A percentile compares a stretch with the other conserved stretches of the same genome.
Evolutionary conservation across 2,113 vertebrate genomes (phyloP).

Genomic region (Amphilophus citrinellus): DNA sequence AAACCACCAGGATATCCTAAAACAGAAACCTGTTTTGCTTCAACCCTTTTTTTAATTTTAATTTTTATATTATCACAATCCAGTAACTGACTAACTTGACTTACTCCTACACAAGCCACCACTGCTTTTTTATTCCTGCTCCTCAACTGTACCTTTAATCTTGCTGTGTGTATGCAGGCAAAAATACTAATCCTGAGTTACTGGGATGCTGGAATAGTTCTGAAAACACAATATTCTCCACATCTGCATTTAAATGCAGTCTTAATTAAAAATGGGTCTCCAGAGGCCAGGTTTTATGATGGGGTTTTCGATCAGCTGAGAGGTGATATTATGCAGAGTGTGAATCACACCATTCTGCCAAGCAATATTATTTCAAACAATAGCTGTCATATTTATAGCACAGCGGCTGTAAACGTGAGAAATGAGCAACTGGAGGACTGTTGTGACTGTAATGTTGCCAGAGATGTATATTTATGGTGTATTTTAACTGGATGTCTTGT

Average conservation of each 20-base stretch:
- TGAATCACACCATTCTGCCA: slow-evolving; percentile 22
- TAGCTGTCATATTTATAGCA: slow-evolving; percentile 4
- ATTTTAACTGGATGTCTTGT: slow-evolving; percentile 5
- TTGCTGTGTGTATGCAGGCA: slow-evolving; percentile 5
- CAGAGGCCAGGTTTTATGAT: slow-evolving; percentile 19
- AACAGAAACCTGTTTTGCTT: not conserved
- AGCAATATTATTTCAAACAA: slow-evolving; percentile 26
- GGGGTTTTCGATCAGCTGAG: slow-evolving; percentile 35
- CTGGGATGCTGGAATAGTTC: not conserved
- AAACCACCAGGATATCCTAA: not conserved
- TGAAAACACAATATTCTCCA: slow-evolving; percentile 26
- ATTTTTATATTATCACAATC: not conserved
- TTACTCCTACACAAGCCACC: slow-evolving; percentile 4
- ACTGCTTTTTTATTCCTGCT: not conserved
- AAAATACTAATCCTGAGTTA: not conserved
- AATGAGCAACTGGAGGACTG: slow-evolving; percentile 20
- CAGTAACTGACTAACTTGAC: not conserved
- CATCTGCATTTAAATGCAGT: slow-evolving; percentile 47
- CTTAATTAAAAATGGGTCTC: slow-evolving; percentile 43
- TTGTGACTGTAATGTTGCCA: not conserved
- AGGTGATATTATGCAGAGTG: slow-evolving; percentile 8
- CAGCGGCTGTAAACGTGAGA: slow-evolving; percentile 2
- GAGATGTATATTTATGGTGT: slow-evolving; percentile 11
- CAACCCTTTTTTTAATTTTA: not conserved
- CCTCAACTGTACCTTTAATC: slow-evolving; percentile 22